A percentile compares a stretch with the other conserved stretches of the same genome.
phyloP scores from a whole-genome alignment of 1,140 invertebrate genomes.

The Dendroctonus valens region DNA sequence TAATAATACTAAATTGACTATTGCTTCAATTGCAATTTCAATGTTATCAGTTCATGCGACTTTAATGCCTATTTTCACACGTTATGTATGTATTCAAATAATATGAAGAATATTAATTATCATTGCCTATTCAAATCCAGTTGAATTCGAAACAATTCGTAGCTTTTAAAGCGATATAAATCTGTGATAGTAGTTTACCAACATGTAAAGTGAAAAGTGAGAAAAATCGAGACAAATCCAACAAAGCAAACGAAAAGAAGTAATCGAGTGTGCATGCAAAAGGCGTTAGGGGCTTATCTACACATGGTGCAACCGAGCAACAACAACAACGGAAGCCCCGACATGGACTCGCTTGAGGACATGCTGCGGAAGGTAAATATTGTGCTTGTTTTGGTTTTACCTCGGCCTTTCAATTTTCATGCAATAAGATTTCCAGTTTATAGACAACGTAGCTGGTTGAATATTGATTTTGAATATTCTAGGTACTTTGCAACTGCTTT shows the following conservation, averaged over 20 bases:
- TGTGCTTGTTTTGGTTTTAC: slow-evolving; percentile 13
- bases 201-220: slow-evolving; percentile 27
- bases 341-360: slow-evolving; percentile 78
- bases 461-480: too few species aligned
- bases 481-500: too few species aligned
- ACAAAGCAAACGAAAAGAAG: slow-evolving; percentile 8
- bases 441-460: too few species aligned
- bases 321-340: slow-evolving; percentile 68
- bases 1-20: too few species aligned
- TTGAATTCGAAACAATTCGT: neutral
- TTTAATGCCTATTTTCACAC: too few species aligned
- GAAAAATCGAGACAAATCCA: slow-evolving; percentile 8
- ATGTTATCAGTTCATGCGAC: too few species aligned
- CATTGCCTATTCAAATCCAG: too few species aligned
- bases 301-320: slow-evolving; percentile 54
- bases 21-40: too few species aligned
- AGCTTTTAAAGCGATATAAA: neutral
- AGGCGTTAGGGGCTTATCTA: slow-evolving; percentile 24
- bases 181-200: slow-evolving; percentile 7
- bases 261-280: slow-evolving; percentile 21
- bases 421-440: too few species aligned
- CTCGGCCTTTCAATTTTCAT: neutral
- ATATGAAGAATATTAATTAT: too few species aligned
- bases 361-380: slow-evolving; percentile 74
- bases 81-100: too few species aligned